Conservation (phyloP, 2,888 invertebrate species). For the Chloroclysta siterata region DNA sequence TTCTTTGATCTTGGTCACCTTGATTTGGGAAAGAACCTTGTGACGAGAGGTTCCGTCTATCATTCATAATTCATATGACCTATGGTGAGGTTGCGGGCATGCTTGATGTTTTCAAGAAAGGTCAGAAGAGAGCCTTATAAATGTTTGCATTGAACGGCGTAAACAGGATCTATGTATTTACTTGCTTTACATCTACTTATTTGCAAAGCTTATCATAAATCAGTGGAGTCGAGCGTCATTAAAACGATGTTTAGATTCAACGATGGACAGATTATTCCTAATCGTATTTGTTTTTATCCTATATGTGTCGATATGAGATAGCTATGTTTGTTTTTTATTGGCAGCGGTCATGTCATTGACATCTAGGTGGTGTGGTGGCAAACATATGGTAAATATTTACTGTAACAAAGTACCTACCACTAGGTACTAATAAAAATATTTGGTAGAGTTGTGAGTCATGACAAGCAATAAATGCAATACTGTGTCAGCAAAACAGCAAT, state of each 20-base stretch:
- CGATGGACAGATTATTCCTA: conserved; percentile 5
- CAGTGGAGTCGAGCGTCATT: conserved; percentile 4
- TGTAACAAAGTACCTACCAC: not conserved
- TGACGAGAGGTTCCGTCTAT: not conserved
- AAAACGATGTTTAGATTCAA: conserved; percentile 1
- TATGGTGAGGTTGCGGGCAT: conserved; percentile 7
- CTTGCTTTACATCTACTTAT: not conserved
- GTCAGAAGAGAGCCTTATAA: conserved; percentile 14
- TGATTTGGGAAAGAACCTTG: not conserved
- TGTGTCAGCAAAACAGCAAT: not conserved
- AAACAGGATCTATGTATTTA: conserved; percentile 29
- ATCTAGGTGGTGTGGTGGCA: not conserved
- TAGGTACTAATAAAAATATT: not conserved
- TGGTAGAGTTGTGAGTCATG: not conserved
- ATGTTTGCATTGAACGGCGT: conserved; percentile 20
- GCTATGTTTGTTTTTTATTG: conserved; percentile 16
- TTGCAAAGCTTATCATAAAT: not conserved
- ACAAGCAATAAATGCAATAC: not conserved
- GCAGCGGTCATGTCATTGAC: conserved; percentile 5
- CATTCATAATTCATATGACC: conserved; percentile 2
- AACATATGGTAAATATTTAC: not conserved
- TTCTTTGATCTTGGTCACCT: not conserved
- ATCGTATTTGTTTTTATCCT: conserved; percentile 14
- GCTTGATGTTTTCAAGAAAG: conserved; percentile 21
- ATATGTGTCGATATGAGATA: no score